phyloP scores from a whole-genome alignment of 1,140 invertebrate species.

The Diprion similis region DNA sequence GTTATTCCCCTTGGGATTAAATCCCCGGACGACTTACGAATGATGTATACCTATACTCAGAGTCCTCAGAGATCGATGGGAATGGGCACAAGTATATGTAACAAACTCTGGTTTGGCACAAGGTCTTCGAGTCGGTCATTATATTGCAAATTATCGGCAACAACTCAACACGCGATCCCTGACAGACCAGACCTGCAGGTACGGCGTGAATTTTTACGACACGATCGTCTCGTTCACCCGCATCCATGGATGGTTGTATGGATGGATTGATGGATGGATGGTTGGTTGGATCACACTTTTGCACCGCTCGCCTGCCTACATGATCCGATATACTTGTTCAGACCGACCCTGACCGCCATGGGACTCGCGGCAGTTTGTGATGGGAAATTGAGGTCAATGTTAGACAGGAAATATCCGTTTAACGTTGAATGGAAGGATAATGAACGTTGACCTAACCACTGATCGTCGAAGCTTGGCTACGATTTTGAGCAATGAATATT shows the following conservation, averaged over 20 bases:
- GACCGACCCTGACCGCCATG: conserved; percentile 25
- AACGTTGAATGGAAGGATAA: conserved; percentile 24
- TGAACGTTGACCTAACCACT: background rate
- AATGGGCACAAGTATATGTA: conserved; percentile 3
- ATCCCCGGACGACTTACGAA: no score
- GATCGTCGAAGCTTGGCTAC: no score
- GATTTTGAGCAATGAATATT: no score
- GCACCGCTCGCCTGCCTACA: background rate
- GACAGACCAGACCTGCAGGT: background rate
- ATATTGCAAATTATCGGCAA: background rate
- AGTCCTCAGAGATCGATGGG: background rate
- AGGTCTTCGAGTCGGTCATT: background rate
- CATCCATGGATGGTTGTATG: background rate
- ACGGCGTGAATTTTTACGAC: background rate
- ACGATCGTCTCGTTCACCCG: background rate
- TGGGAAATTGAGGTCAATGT: conserved; percentile 37
- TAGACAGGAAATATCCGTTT: conserved; percentile 33
- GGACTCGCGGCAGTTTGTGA: conserved; percentile 26
- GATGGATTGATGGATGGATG: no score
- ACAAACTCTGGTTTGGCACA: background rate
- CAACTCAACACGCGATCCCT: no score
- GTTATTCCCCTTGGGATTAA: no score
- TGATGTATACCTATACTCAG: no score
- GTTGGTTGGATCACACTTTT: no score
- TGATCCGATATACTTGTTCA: conserved; percentile 15